phyloP scores from a whole-genome alignment of 1,140 invertebrate species.

The Diorhabda sublineata region DNA sequence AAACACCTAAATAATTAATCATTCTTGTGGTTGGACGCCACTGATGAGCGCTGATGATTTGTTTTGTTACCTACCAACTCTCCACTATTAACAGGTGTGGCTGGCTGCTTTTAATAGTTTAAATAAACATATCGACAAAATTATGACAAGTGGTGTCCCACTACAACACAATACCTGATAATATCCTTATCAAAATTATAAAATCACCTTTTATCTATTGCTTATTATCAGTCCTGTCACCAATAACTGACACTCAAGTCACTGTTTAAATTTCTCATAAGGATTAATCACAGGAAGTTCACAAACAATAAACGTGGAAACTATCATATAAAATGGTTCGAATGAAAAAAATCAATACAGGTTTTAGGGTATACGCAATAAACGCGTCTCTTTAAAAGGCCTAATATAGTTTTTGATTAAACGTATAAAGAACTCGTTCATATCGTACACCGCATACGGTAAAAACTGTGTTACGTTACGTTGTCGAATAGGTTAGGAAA shows the following conservation, averaged over 20 bases:
- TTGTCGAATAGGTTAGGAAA: constrained; percentile 4
- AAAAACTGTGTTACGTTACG: background rate
- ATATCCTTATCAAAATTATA: too few relatives aligned
- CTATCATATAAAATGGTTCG: background rate
- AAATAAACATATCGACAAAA: background rate
- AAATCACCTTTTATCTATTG: too few relatives aligned
- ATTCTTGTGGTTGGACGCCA: background rate
- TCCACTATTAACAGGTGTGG: constrained; percentile 7
- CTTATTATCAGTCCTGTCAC: too few relatives aligned
- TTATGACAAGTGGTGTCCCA: background rate
- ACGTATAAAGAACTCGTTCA: background rate
- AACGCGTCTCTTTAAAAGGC: too few relatives aligned
- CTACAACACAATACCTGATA: too few relatives aligned
- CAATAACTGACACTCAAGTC: background rate
- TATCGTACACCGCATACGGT: constrained; percentile 1
- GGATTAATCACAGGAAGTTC: background rate
- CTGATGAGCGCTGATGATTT: constrained; percentile 6
- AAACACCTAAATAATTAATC: too few relatives aligned
- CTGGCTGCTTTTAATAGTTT: background rate
- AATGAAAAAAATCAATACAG: background rate
- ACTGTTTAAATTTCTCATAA: background rate
- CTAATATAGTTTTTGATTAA: too few relatives aligned
- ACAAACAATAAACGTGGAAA: background rate
- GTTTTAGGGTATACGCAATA: background rate
- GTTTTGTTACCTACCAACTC: constrained; percentile 11